Conservation (phyloP, 2,113 vertebrate genomes). For the Oxygymnocypris stewartii region DNA sequence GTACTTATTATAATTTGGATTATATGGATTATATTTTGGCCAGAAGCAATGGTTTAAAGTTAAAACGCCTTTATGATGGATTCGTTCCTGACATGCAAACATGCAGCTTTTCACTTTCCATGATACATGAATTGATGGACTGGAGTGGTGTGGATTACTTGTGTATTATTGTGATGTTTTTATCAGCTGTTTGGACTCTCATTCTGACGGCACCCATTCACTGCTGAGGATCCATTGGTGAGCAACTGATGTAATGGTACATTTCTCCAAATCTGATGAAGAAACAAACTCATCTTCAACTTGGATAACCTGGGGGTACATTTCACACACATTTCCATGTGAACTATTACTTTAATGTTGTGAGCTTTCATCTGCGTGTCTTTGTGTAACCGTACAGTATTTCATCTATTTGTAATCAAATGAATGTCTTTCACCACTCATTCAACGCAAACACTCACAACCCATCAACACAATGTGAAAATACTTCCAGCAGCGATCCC, state of each 20-base stretch:
- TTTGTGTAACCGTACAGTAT: background rate
- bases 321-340: background rate
- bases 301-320: background rate
- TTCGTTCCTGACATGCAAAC: background rate
- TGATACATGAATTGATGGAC: background rate
- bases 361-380: background rate
- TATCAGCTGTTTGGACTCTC: background rate
- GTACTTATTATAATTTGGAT: too few species aligned
- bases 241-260: background rate
- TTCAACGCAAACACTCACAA: slow-evolving; percentile 26
- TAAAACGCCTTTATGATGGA: background rate
- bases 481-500: slow-evolving; percentile 28
- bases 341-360: background rate
- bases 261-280: background rate
- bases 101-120: background rate
- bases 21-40: too few species aligned
- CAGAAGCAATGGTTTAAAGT: background rate
- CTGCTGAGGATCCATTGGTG: background rate
- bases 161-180: too few species aligned
- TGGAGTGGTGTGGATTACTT: background rate
- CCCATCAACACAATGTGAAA: slow-evolving; percentile 13
- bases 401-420: background rate
- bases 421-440: background rate
- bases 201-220: background rate
- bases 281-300: background rate